Conservation (phyloP, 2,888 invertebrate species). For the Macrophya annulata region DNA sequence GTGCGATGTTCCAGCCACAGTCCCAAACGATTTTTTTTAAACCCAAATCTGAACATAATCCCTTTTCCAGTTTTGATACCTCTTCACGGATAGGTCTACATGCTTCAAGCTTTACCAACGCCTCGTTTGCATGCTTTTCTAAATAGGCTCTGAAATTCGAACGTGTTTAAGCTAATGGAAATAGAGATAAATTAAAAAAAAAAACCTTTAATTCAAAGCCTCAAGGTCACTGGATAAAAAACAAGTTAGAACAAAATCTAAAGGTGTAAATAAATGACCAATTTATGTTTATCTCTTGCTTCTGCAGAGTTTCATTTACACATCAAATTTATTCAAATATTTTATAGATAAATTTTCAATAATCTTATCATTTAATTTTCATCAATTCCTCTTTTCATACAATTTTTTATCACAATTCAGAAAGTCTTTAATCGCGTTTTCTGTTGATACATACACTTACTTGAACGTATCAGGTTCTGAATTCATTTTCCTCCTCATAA, state of each 20-base stretch:
- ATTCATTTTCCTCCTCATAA: conserved; percentile 80
- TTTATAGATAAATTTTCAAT: background rate
- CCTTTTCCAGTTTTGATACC: conserved; percentile 85
- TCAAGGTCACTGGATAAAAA: background rate
- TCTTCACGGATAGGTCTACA: conserved; percentile 88
- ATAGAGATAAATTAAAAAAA: background rate
- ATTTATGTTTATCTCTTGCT: background rate
- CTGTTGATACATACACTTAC: conserved; percentile 64
- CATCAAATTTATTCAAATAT: background rate
- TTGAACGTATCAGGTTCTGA: conserved; percentile 76
- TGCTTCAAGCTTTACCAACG: conserved; percentile 85
- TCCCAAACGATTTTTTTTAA: conserved; percentile 87
- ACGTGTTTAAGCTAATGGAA: conserved; percentile 56
- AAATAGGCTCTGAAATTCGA: conserved; percentile 86
- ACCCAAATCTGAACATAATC: conserved; percentile 82
- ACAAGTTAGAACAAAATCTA: background rate
- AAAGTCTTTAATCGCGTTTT: conserved; percentile 36
- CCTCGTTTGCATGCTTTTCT: conserved; percentile 85
- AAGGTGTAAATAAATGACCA: background rate
- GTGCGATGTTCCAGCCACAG: conserved; percentile 93
- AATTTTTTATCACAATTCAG: conserved; percentile 11
- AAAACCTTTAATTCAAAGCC: background rate
- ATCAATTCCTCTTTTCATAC: background rate
- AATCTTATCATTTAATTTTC: too few relatives aligned
- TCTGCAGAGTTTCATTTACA: background rate